A percentile compares a stretch with the other conserved stretches of the same genome.
These are phyloP conservation scores for Lepidonotus clava DNA, from an alignment of 2,888 invertebrate species.

Conservation along the genomic window DNA sequence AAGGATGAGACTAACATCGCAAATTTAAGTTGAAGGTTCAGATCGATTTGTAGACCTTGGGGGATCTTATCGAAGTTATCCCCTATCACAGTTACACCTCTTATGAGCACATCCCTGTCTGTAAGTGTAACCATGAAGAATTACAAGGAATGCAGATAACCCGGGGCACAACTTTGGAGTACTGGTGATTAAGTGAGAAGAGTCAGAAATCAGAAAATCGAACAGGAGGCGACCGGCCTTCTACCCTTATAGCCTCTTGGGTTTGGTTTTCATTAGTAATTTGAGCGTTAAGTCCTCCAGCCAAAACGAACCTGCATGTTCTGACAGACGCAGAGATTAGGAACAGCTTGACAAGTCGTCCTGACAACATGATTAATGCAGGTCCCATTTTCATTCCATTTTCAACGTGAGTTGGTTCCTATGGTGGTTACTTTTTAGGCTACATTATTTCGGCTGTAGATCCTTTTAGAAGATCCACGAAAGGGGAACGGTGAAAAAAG, in stretches of 20 bases:
- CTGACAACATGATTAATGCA: not conserved
- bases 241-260: not conserved
- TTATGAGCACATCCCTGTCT: no score
- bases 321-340: not conserved
- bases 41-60: not conserved
- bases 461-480: not conserved
- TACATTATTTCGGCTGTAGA: not conserved
- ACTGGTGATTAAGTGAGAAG: not conserved
- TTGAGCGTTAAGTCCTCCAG: not conserved
- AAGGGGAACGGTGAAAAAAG: no score
- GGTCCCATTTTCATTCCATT: not conserved
- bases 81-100: no score
- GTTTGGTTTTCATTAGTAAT: constrained; percentile 20
- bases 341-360: not conserved
- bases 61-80: no score
- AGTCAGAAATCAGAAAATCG: not conserved
- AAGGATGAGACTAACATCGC: no score
- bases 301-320: not conserved
- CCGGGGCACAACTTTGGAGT: not conserved
- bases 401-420: not conserved
- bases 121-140: no score
- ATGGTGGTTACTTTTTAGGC: not conserved
- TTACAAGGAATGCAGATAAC: not conserved
- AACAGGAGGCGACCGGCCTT: not conserved
- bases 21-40: not conserved